Conservation (phyloP, 2,888 invertebrate genomes). For the Empis livida region DNA sequence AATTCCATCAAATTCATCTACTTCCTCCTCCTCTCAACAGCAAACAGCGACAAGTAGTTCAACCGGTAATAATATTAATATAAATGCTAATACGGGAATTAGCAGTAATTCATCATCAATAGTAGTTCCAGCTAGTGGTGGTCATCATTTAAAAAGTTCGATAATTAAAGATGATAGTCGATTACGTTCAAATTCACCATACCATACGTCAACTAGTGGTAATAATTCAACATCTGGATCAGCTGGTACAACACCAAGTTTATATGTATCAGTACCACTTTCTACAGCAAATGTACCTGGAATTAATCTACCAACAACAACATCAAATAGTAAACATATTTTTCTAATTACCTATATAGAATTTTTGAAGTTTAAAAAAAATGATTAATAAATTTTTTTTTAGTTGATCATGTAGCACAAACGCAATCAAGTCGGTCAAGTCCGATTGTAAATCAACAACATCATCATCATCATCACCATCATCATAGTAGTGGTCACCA, state of each 20-base stretch:
- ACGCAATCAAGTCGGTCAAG: conserved; percentile 10
- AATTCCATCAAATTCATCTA: conserved; percentile 5
- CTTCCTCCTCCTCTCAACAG: conserved; percentile 8
- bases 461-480: conserved; percentile 5
- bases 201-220: conserved; percentile 5
- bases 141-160: not conserved
- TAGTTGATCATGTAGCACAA: conserved; percentile 6
- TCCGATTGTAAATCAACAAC: conserved; percentile 30
- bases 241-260: conserved; percentile 35
- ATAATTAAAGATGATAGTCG: conserved; percentile 8
- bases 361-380: too few species aligned
- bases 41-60: not conserved
- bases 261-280: conserved; percentile 52
- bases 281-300: conserved; percentile 38
- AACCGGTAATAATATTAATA: too few species aligned
- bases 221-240: conserved; percentile 8
- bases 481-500: conserved; percentile 5
- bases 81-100: not conserved
- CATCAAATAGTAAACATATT: conserved; percentile 11
- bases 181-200: conserved; percentile 9
- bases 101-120: conserved; percentile 5
- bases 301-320: conserved; percentile 29
- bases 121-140: conserved; percentile 4
- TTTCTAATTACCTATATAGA: too few species aligned
- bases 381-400: not conserved